Evolutionary conservation across 2,113 vertebrate genomes (phyloP).

Genomic region (Columba livia): DNA sequence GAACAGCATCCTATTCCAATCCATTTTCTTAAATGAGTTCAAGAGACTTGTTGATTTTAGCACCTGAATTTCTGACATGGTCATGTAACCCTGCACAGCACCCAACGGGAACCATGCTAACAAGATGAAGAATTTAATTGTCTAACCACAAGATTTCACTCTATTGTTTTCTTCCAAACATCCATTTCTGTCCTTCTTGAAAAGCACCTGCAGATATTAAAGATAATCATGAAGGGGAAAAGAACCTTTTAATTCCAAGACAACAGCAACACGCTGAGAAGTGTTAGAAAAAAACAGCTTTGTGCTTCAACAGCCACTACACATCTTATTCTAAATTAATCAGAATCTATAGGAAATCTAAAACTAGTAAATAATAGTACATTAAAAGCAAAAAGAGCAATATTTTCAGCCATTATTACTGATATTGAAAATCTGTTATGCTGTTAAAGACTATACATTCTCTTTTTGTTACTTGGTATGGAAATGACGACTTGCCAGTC

Average conservation of each 20-base stretch:
- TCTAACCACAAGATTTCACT: conserved; percentile 43
- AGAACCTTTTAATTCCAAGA: neutral
- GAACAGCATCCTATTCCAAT: neutral
- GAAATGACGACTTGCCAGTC: conserved; percentile 27
- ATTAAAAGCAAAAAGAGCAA: neutral
- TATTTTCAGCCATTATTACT: neutral
- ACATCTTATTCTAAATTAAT: neutral
- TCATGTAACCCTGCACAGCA: conserved; percentile 70
- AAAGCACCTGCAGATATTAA: conserved; percentile 31
- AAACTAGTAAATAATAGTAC: neutral
- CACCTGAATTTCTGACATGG: conserved; percentile 24
- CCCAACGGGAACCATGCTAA: conserved; percentile 49
- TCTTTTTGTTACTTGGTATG: neutral
- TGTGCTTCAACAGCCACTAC: neutral
- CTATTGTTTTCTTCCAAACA: conserved; percentile 65
- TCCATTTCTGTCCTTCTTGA: conserved; percentile 47
- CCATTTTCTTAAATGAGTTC: neutral
- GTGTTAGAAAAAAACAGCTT: neutral
- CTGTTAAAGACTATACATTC: conserved; percentile 8
- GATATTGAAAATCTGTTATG: neutral
- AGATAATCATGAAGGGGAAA: neutral
- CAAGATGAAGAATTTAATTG: conserved; percentile 71
- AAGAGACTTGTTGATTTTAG: conserved; percentile 43
- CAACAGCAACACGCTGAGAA: neutral
- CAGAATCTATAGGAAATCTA: neutral